Evolutionary conservation across 1,140 invertebrate genomes (phyloP).

Genomic region (Eupeodes corollae): DNA sequence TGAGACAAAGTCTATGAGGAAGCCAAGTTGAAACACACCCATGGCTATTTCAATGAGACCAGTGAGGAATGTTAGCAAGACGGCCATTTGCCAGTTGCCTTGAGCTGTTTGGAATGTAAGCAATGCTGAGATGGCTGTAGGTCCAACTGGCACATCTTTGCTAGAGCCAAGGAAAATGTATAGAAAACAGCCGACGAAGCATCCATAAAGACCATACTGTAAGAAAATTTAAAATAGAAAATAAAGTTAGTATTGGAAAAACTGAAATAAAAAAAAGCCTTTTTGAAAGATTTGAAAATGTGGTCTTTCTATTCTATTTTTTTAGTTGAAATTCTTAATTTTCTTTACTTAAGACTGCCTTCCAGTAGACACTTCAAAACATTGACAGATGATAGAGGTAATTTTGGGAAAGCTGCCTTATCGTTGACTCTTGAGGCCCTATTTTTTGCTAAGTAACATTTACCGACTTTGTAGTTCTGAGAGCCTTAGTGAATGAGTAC

Average conservation of each 20-base stretch:
- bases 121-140: slow-evolving; percentile 73
- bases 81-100: slow-evolving; percentile 60
- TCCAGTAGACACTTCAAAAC: too few species aligned
- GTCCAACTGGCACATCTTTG: slow-evolving; percentile 81
- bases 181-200: slow-evolving; percentile 75
- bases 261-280: too few species aligned
- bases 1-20: slow-evolving; percentile 88
- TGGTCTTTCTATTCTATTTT: neutral
- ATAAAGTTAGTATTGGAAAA: neutral
- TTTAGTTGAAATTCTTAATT: too few species aligned
- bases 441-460: too few species aligned
- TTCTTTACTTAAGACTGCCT: too few species aligned
- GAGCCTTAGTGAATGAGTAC: too few species aligned
- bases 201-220: slow-evolving; percentile 77
- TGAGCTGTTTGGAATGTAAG: slow-evolving; percentile 67
- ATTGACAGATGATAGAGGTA: too few species aligned
- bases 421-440: too few species aligned
- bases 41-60: slow-evolving; percentile 75
- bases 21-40: slow-evolving; percentile 79
- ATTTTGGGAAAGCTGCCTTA: too few species aligned
- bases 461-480: too few species aligned
- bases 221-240: slow-evolving; percentile 4
- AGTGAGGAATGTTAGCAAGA: slow-evolving; percentile 67
- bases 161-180: slow-evolving; percentile 86
- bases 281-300: neutral